phyloP scores from a whole-genome alignment of 2,888 invertebrate genomes.

The Empis livida region DNA sequence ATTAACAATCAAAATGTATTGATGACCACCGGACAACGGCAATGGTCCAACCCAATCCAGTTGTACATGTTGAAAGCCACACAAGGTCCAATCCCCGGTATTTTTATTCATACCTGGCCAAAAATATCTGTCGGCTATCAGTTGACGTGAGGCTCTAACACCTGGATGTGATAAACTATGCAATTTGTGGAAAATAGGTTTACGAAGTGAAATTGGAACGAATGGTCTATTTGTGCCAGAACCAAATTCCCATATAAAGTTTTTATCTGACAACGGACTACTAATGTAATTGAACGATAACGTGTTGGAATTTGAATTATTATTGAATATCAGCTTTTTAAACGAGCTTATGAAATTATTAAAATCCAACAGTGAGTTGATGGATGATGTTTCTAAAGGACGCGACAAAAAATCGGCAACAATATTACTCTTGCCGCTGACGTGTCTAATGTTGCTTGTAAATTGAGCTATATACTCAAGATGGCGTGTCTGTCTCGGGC shows the following conservation, averaged over 20 bases:
- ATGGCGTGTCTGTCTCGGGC: not conserved
- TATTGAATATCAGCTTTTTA: too few species aligned
- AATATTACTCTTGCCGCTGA: not conserved
- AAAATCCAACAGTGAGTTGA: too few species aligned
- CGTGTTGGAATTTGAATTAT: too few species aligned
- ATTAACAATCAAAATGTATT: slow-evolving; percentile 1
- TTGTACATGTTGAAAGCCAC: not conserved
- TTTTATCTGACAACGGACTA: not conserved
- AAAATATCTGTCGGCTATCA: not conserved
- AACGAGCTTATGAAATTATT: too few species aligned
- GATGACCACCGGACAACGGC: not conserved
- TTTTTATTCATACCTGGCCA: not conserved
- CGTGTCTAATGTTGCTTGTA: not conserved
- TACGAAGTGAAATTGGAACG: not conserved
- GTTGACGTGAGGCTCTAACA: not conserved
- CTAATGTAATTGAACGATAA: too few species aligned
- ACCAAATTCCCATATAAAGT: not conserved
- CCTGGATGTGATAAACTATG: not conserved
- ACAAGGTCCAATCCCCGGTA: not conserved
- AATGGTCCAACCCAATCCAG: not conserved
- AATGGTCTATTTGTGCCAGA: not conserved
- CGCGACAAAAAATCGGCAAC: not conserved
- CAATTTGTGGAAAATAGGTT: not conserved
- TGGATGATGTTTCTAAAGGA: not conserved
- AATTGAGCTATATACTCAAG: slow-evolving; percentile 2